Percentiles rank a stretch among this genome's conserved stretches.
These are phyloP conservation scores for Orthonevra nobilis DNA, from an alignment of 2,888 invertebrate species.

Conservation along the genomic window DNA sequence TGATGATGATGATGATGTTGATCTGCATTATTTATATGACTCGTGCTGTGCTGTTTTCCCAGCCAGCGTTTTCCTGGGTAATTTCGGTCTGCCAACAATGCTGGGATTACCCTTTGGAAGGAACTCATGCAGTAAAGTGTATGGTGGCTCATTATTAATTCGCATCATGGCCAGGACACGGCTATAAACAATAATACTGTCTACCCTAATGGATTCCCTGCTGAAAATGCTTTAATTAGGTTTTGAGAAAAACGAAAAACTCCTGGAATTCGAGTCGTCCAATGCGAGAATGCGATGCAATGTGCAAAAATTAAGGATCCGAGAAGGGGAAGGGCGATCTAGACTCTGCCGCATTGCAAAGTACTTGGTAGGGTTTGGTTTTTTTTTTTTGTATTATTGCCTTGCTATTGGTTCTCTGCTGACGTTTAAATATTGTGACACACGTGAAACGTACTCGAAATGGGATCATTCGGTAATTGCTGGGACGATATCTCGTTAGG, in stretches of 20 bases:
- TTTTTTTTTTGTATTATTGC: background rate
- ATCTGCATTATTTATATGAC: slow-evolving; percentile 70
- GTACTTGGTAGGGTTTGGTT: slow-evolving; percentile 35
- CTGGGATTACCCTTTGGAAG: slow-evolving; percentile 61
- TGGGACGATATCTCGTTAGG: slow-evolving; percentile 61
- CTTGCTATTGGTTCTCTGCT: slow-evolving; percentile 44
- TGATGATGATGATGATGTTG: slow-evolving; percentile 63
- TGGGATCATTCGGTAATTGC: slow-evolving; percentile 70
- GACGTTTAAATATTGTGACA: slow-evolving; percentile 70
- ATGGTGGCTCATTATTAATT: slow-evolving; percentile 67
- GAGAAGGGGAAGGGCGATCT: no score
- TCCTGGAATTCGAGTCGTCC: slow-evolving; percentile 65
- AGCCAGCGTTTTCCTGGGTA: slow-evolving; percentile 59
- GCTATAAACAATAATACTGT: slow-evolving; percentile 71
- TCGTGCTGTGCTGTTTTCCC: slow-evolving; percentile 69
- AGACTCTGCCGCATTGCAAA: slow-evolving; percentile 40
- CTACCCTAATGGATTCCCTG: slow-evolving; percentile 71
- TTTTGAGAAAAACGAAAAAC: slow-evolving; percentile 70
- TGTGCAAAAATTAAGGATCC: slow-evolving; percentile 70
- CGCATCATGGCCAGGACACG: slow-evolving; percentile 71
- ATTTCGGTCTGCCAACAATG: slow-evolving; percentile 33
- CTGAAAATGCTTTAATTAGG: slow-evolving; percentile 71
- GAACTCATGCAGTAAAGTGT: slow-evolving; percentile 46
- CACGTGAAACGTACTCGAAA: slow-evolving; percentile 70
- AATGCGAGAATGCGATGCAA: slow-evolving; percentile 66